Evolutionary conservation across 2,888 invertebrate species (phyloP).

Genomic region (Caenorhabditis plicata): DNA sequence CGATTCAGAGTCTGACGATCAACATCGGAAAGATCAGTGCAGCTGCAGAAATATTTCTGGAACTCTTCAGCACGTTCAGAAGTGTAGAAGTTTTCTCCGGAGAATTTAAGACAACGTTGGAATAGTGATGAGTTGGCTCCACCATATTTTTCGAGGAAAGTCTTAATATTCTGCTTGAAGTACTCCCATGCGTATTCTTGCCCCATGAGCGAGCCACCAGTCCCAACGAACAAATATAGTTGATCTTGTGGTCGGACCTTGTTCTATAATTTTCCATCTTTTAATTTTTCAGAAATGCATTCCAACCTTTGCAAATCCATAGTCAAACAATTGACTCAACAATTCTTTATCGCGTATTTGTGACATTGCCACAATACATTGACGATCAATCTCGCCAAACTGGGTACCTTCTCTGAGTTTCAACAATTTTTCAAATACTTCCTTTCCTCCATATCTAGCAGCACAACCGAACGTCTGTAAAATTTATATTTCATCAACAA

Average conservation of each 20-base stretch:
- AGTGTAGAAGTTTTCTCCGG: constrained; percentile 19
- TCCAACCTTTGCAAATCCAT: constrained; percentile 47
- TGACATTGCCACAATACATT: constrained; percentile 46
- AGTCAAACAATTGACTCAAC: constrained; percentile 50
- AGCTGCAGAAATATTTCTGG: constrained; percentile 26
- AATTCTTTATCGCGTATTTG: constrained; percentile 37
- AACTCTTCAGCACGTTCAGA: constrained; percentile 16
- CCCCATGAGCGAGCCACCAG: constrained; percentile 34
- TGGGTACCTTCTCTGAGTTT: constrained; percentile 50
- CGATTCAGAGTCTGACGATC: constrained; percentile 47
- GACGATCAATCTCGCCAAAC: constrained; percentile 54
- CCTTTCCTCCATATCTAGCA: constrained; percentile 42
- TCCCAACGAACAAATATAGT: constrained; percentile 38
- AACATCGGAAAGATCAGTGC: constrained; percentile 13
- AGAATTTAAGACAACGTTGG: constrained; percentile 37
- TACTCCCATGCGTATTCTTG: constrained; percentile 55
- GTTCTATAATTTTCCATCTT: constrained; percentile 17
- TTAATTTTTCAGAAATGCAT: not conserved
- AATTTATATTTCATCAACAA: no score
- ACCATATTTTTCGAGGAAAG: constrained; percentile 52
- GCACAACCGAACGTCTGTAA: constrained; percentile 48
- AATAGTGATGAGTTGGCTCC: constrained; percentile 55
- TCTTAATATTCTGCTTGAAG: constrained; percentile 53
- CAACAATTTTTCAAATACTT: constrained; percentile 39
- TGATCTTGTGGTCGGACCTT: constrained; percentile 61